Conservation (phyloP, 2,113 vertebrate genomes). For the Capricornis sumatraensis region DNA sequence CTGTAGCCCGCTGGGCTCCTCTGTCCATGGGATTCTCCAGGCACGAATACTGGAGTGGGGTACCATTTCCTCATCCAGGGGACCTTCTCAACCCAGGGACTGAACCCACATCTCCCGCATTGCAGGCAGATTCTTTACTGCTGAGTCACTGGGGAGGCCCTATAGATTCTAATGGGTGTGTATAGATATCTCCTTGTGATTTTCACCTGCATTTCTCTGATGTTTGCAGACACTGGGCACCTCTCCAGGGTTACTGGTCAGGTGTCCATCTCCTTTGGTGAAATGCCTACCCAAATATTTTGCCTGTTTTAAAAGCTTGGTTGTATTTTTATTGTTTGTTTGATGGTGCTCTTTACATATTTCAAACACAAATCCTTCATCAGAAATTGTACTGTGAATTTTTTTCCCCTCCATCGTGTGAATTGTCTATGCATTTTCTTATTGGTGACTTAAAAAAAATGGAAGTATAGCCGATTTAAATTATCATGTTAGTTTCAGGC, state of each 20-base stretch:
- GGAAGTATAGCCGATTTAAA: neutral
- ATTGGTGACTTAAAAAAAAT: neutral
- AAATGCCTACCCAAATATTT: neutral
- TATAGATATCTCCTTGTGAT: fast-evolving
- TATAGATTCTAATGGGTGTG: fast-evolving
- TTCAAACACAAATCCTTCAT: neutral
- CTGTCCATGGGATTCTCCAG: neutral
- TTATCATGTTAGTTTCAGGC: neutral
- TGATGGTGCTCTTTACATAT: neutral
- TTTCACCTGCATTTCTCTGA: neutral
- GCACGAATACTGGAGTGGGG: neutral
- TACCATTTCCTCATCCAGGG: neutral
- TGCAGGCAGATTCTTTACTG: neutral
- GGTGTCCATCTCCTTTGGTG: neutral
- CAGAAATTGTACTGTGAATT: neutral
- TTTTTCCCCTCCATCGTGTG: neutral
- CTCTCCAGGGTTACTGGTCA: neutral
- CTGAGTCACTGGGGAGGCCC: neutral
- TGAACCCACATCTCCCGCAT: neutral
- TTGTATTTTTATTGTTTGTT: neutral
- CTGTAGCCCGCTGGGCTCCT: neutral
- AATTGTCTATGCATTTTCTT: neutral
- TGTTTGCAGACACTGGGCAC: fast-evolving
- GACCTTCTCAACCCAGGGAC: neutral
- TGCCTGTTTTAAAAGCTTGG: neutral